Evolutionary conservation across 1,140 invertebrate genomes (phyloP).

Genomic region (Diprion similis): DNA sequence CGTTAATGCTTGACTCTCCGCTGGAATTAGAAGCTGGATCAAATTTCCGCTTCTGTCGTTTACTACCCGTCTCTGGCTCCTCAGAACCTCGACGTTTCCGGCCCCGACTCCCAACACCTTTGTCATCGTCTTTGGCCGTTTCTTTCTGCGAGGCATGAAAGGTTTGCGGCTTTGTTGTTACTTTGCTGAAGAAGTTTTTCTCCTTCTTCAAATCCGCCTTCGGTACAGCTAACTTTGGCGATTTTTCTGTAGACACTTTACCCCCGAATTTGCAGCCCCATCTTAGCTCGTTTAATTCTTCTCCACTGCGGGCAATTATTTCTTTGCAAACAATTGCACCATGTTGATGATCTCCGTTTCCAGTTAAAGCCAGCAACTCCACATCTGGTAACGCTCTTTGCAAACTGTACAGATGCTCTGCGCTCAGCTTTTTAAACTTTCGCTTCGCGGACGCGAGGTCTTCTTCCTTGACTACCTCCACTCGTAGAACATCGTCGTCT

Average conservation of each 20-base stretch:
- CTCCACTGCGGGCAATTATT: constrained; percentile 37
- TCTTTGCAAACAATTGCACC: constrained; percentile 52
- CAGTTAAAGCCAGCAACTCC: constrained; percentile 42
- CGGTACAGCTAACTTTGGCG: constrained; percentile 6
- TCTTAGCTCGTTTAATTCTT: constrained; percentile 35
- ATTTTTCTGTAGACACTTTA: not conserved
- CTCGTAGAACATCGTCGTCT: constrained; percentile 43
- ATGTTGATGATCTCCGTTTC: constrained; percentile 44
- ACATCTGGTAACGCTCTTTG: constrained; percentile 51
- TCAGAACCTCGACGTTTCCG: constrained; percentile 45
- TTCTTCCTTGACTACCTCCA: constrained; percentile 50
- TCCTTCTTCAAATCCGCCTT: constrained; percentile 42
- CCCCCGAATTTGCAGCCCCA: not conserved
- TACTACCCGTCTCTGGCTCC: constrained; percentile 29
- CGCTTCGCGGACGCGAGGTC: constrained; percentile 41
- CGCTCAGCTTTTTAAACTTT: constrained; percentile 51
- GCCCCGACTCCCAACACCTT: constrained; percentile 16
- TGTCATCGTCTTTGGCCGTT: not conserved
- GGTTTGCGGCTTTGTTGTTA: constrained; percentile 20
- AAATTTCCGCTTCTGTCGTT: constrained; percentile 50
- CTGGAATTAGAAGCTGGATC: constrained; percentile 44
- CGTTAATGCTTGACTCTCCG: constrained; percentile 29
- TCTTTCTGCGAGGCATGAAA: constrained; percentile 5
- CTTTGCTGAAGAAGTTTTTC: constrained; percentile 48
- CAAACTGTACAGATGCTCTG: constrained; percentile 57